These are phyloP conservation scores for Prenolepis imparis DNA, from an alignment of 2,888 invertebrate genomes.

Conservation along the genomic window DNA sequence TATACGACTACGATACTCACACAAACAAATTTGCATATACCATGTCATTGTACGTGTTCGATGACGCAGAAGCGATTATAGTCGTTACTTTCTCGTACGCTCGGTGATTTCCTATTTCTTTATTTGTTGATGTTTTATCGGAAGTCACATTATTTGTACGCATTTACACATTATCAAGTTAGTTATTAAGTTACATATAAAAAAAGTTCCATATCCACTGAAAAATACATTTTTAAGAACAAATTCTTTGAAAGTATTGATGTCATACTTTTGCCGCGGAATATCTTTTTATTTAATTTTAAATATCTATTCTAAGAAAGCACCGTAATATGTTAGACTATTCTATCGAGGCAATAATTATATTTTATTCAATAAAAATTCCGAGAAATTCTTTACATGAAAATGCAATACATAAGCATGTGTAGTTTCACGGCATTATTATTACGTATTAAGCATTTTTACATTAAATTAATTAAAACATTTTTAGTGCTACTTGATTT, in stretches of 20 bases:
- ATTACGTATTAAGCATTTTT: not conserved
- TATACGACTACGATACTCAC: slow-evolving; percentile 62
- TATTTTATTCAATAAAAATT: not conserved
- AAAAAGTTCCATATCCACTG: not conserved
- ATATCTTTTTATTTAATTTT: slow-evolving; percentile 20
- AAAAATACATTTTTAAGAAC: slow-evolving; percentile 5
- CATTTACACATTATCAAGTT: not conserved
- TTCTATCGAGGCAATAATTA: not conserved
- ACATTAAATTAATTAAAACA: not conserved
- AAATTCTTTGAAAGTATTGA: slow-evolving; percentile 16
- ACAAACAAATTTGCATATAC: not conserved
- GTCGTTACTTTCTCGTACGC: not conserved
- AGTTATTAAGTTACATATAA: not conserved
- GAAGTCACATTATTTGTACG: not conserved
- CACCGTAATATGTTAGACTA: not conserved
- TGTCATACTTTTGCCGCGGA: not conserved
- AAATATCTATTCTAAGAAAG: slow-evolving; percentile 16
- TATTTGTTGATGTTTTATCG: not conserved
- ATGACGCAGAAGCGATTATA: not conserved
- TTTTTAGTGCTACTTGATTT: not conserved
- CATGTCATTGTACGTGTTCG: not conserved
- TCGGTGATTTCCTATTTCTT: not conserved
- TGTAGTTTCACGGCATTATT: not conserved
- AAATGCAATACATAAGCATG: not conserved
- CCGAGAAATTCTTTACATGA: not conserved